Conservation (phyloP, 2,113 vertebrate species). For the Hydrolagus affinis region DNA sequence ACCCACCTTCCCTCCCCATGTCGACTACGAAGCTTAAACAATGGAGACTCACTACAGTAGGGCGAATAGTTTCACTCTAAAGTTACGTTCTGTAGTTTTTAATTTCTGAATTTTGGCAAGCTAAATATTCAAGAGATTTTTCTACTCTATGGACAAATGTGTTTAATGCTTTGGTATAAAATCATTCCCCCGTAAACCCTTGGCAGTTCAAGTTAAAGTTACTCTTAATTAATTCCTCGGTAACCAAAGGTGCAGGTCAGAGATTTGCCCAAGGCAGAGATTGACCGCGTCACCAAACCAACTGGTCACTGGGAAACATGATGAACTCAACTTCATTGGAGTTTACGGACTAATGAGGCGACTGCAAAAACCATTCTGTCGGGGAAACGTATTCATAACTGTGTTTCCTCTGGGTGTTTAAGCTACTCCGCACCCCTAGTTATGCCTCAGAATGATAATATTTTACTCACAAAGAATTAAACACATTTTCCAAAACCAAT, state of each 20-base stretch:
- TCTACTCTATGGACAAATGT: constrained; percentile 7
- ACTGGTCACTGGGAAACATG: neutral
- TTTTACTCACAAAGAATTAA: constrained; percentile 6
- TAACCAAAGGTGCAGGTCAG: neutral
- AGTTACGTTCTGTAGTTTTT: constrained; percentile 13
- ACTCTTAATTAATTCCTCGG: neutral
- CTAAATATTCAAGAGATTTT: constrained; percentile 12
- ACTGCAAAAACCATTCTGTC: neutral
- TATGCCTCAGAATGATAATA: too few relatives aligned
- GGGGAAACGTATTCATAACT: neutral
- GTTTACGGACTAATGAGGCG: neutral
- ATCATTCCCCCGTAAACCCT: neutral
- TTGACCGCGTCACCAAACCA: neutral
- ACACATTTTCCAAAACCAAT: constrained; percentile 15
- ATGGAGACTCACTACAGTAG: constrained; percentile 10
- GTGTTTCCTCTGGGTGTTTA: neutral
- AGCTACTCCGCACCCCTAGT: too few relatives aligned
- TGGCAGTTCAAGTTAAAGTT: neutral
- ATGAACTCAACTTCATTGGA: neutral
- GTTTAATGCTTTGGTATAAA: constrained; percentile 22
- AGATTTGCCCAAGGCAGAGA: neutral
- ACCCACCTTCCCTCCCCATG: too few relatives aligned
- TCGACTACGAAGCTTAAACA: constrained; percentile 16
- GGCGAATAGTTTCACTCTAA: constrained; percentile 2
- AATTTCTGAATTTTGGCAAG: constrained; percentile 10